Conservation (phyloP, 2,888 invertebrate genomes). For the Cremastobaeus sp. region DNA sequence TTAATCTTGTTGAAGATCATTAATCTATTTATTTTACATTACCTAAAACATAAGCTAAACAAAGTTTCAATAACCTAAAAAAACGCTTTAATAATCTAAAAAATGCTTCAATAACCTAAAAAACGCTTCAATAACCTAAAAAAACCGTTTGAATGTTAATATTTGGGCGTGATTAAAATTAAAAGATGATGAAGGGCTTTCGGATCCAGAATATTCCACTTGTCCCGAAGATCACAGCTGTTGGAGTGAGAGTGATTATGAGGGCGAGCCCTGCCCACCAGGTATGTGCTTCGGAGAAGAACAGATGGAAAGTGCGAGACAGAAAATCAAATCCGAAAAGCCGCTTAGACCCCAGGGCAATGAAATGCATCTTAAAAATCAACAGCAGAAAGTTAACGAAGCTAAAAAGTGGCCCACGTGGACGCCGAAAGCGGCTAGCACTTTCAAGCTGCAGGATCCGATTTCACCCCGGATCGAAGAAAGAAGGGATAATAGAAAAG, state of each 20-base stretch:
- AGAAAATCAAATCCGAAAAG: slow-evolving; percentile 23
- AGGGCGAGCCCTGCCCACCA: slow-evolving; percentile 20
- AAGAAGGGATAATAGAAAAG: not conserved
- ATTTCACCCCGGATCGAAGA: not conserved
- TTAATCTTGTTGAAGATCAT: no score
- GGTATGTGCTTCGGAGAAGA: slow-evolving; percentile 17
- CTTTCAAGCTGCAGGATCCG: not conserved
- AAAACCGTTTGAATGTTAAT: no score
- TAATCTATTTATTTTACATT: no score
- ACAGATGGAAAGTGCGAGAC: slow-evolving; percentile 1
- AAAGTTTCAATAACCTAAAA: no score
- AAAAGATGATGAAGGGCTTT: slow-evolving; percentile 19
- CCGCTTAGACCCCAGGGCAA: slow-evolving; percentile 7
- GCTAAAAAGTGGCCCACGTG: not conserved
- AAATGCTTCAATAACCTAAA: no score
- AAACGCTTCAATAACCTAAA: not conserved
- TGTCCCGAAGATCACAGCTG: slow-evolving; percentile 24
- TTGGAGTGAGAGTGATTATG: slow-evolving; percentile 19
- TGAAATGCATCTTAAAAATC: not conserved
- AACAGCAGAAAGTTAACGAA: not conserved
- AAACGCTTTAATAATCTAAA: no score
- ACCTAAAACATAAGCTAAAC: no score
- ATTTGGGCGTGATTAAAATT: no score
- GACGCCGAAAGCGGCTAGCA: no score
- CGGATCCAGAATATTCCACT: slow-evolving; percentile 31